A percentile compares a stretch with the other conserved stretches of the same genome.
Conservation (phyloP, 2,888 invertebrate genomes). For the Andrena bicolor region DNA sequence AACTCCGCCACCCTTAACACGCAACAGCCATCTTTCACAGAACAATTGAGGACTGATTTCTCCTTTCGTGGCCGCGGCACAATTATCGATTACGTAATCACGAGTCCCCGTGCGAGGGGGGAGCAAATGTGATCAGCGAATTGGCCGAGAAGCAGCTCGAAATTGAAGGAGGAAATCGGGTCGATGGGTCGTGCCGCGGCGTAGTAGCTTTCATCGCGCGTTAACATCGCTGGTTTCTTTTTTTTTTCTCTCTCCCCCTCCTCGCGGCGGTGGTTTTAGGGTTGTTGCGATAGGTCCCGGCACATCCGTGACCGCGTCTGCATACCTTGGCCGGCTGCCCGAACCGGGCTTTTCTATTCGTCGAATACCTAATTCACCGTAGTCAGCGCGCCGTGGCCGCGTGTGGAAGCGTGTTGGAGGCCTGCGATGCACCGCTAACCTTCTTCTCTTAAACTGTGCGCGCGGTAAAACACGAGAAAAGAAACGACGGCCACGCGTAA, state of each 20-base stretch:
- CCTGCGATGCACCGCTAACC: conserved; percentile 60
- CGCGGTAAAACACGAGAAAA: conserved; percentile 36
- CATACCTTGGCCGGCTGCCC: conserved; percentile 82
- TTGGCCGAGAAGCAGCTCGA: conserved; percentile 16
- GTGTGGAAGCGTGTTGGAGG: conserved; percentile 57
- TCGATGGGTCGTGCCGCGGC: conserved; percentile 22
- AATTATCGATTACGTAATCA: background rate
- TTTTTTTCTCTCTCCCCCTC: background rate
- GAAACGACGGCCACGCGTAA: conserved; percentile 52
- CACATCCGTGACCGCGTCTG: conserved; percentile 77
- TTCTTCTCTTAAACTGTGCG: conserved; percentile 71
- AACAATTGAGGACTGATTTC: too few species aligned
- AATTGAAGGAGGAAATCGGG: conserved; percentile 12
- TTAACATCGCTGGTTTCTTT: conserved; percentile 68
- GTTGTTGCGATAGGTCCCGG: conserved; percentile 80
- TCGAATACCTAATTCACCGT: conserved; percentile 78
- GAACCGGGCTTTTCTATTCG: conserved; percentile 74
- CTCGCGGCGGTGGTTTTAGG: conserved; percentile 71
- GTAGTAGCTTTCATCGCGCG: conserved; percentile 51
- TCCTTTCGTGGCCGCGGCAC: too few species aligned
- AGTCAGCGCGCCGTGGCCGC: conserved; percentile 33
- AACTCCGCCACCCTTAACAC: too few species aligned
- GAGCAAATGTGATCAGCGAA: background rate
- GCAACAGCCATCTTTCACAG: too few species aligned
- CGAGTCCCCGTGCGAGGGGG: background rate